Conservation (phyloP, 2,797 vertebrate species). For the Okamejei kenojei region DNA sequence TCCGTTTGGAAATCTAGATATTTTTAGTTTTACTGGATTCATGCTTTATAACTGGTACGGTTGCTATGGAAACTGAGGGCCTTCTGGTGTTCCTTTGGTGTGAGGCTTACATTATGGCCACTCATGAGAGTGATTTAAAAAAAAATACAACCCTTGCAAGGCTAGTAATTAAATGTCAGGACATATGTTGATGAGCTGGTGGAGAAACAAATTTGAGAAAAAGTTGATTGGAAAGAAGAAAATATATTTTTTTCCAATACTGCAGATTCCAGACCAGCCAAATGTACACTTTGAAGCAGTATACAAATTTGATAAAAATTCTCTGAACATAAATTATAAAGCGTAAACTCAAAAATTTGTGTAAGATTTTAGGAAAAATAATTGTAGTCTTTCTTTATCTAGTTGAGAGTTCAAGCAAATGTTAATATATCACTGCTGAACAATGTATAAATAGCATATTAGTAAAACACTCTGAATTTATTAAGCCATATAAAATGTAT, state of each 20-base stretch:
- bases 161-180: constrained; percentile 47
- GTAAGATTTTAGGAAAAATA: not conserved
- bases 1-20: constrained; percentile 59
- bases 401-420: not conserved
- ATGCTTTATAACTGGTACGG: constrained; percentile 52
- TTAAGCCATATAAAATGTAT: not conserved
- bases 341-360: not conserved
- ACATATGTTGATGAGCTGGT: constrained; percentile 45
- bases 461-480: not conserved
- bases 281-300: constrained; percentile 25
- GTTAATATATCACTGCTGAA: not conserved
- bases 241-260: constrained; percentile 40
- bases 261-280: constrained; percentile 33
- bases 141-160: constrained; percentile 45
- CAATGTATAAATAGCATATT: not conserved
- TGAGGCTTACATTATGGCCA: constrained; percentile 47
- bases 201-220: constrained; percentile 43
- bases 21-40: constrained; percentile 56
- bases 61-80: constrained; percentile 47
- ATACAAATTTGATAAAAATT: not conserved
- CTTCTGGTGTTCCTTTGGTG: constrained; percentile 45
- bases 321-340: constrained; percentile 1
- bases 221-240: constrained; percentile 45
- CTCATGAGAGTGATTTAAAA: constrained; percentile 50
- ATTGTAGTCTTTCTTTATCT: not conserved